A percentile compares a stretch with the other conserved stretches of the same genome.
Evolutionary conservation across 1,140 invertebrate genomes (phyloP).

Genomic region (Meteorus sp.): DNA sequence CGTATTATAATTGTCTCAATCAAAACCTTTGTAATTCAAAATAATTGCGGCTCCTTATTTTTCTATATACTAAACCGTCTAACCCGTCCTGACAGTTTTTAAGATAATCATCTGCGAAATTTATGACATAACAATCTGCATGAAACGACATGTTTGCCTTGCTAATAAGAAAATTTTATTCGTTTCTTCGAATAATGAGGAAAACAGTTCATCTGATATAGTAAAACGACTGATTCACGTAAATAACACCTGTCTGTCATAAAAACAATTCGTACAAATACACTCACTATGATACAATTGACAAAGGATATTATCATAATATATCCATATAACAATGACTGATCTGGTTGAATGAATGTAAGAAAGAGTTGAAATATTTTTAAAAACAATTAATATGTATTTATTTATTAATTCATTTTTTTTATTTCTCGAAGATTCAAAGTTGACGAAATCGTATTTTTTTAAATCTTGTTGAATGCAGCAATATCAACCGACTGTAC

Average conservation of each 20-base stretch:
- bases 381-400: constrained; percentile 58
- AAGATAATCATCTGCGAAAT: constrained; percentile 3
- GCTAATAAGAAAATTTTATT: too few species aligned
- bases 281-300: too few species aligned
- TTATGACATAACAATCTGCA: constrained; percentile 1
- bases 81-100: background rate
- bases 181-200: too few species aligned
- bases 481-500: constrained; percentile 84
- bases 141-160: background rate
- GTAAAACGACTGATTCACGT: too few species aligned
- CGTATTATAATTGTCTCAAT: background rate
- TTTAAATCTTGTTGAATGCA: constrained; percentile 90
- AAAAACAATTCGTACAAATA: too few species aligned
- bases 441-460: constrained; percentile 40
- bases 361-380: constrained; percentile 18
- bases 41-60: background rate
- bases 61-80: too few species aligned
- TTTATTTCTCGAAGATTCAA: too few species aligned
- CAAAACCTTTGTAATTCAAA: background rate
- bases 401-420: too few species aligned
- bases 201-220: too few species aligned
- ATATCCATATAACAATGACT: background rate
- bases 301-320: background rate
- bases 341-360: background rate
- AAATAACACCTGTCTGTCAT: too few species aligned